Base-by-base conservation (phyloP, 2,888 invertebrate genomes). In the Trisateles emortualis region DNA sequence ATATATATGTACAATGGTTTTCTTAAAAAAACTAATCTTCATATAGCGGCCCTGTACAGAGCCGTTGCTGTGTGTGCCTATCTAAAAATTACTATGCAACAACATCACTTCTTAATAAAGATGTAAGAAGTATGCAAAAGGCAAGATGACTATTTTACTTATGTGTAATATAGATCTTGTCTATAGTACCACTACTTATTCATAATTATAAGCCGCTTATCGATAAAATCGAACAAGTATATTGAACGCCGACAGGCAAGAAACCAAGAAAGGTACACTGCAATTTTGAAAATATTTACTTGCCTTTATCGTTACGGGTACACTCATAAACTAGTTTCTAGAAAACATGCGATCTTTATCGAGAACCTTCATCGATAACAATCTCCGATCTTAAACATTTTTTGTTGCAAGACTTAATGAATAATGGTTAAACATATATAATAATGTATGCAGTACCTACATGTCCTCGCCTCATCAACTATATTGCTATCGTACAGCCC, bases 401-500 rank as follows among this genome's bases (percentile, higher is more conserved):
- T 64, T 66, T 66, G 11, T 39, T 36, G 11, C n/a, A 43, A 44
- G 38, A 41, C 36, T 19, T 48, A 53, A 53, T 54, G 42, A 42
- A 8, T 29, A 14, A 33, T 30, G 11, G 17, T 2, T 55, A 54
- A 68, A 69, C 64, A 72, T 61, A 63, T 69, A 64, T 67, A 64
- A 67, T 63, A 65, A 64, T 54, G 46, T 61, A 68, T 42, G 53
- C 44, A 56, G 48, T 67, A 60, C n/a, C n/a, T n/a, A n/a, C 59
- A 59, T 69, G 59, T 70, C 60, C 61, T 66, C 64, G 71, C 63
- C 68, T 49, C 77, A 81, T 84, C 84, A 83, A 84, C 79, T 82
- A 77, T 78, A 81, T 71, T 64, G 74, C 78, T 72, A 79, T 77
- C 77, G 72, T 65, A 69, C 76, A 80, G 75, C 77, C 74, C 78